These are phyloP conservation scores for Gortyna flavago DNA, from an alignment of 2,888 invertebrate genomes.

Conservation along the genomic window DNA sequence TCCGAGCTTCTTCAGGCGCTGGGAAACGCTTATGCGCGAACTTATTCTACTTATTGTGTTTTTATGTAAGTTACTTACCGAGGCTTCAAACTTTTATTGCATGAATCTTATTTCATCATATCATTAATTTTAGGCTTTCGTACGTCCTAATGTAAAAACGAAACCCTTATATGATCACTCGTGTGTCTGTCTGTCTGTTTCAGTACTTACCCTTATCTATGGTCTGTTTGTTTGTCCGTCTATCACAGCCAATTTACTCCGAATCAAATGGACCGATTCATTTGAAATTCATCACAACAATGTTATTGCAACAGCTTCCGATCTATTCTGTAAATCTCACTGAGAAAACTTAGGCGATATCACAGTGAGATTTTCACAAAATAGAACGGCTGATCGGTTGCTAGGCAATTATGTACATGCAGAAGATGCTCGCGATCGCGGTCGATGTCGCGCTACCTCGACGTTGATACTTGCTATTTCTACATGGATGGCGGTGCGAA, in stretches of 20 bases:
- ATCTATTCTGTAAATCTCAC: too few relatives aligned
- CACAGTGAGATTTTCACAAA: too few relatives aligned
- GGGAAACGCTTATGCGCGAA: constrained; percentile 92
- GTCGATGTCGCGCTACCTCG: too few relatives aligned
- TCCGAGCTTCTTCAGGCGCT: constrained; percentile 92
- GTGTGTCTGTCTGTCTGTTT: not conserved
- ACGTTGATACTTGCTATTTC: too few relatives aligned
- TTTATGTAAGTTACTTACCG: constrained; percentile 88
- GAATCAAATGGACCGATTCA: not conserved
- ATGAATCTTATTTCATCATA: not conserved
- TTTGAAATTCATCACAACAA: too few relatives aligned
- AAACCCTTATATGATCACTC: not conserved
- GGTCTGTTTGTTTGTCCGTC: not conserved
- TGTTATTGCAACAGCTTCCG: too few relatives aligned
- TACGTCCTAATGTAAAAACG: not conserved
- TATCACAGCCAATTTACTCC: not conserved
- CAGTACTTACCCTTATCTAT: too few relatives aligned
- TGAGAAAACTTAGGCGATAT: too few relatives aligned
- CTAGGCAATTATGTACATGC: too few relatives aligned
- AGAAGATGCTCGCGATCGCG: too few relatives aligned
- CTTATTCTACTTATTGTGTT: constrained; percentile 92
- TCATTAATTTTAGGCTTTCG: not conserved
- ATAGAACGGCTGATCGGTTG: too few relatives aligned
- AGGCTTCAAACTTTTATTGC: not conserved
- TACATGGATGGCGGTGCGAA: too few relatives aligned